phyloP scores from a whole-genome alignment of 2,113 vertebrate genomes.

The Bubo scandiacus region DNA sequence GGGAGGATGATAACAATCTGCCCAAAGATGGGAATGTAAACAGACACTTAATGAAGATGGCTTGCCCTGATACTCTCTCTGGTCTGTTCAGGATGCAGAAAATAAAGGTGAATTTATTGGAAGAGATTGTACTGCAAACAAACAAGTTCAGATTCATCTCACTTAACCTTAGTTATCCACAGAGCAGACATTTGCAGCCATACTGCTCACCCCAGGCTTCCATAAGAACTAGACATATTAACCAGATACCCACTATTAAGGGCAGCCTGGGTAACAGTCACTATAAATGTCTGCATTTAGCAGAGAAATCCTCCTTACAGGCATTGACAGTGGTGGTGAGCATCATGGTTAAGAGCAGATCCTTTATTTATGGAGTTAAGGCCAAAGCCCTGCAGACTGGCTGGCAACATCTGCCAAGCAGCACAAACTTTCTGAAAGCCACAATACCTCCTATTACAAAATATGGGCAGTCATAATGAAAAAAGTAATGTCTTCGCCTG shows the following conservation, averaged over 20 bases:
- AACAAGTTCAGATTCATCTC: background rate
- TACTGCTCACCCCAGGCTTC: background rate
- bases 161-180: background rate
- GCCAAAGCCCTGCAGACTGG: background rate
- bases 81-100: background rate
- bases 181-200: background rate
- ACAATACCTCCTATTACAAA: background rate
- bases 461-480: background rate
- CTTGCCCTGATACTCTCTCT: background rate
- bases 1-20: background rate
- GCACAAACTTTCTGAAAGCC: background rate
- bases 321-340: background rate
- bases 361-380: background rate
- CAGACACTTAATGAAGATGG: slow-evolving; percentile 21
- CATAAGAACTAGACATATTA: background rate
- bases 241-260: background rate
- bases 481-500: background rate
- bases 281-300: background rate
- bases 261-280: background rate
- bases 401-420: background rate
- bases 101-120: slow-evolving; percentile 26
- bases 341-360: background rate
- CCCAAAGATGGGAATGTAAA: background rate
- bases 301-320: background rate
- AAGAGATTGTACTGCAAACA: background rate